Evolutionary conservation across 2,888 invertebrate genomes (phyloP).

Genomic region (Teinopalpus imperialis): DNA sequence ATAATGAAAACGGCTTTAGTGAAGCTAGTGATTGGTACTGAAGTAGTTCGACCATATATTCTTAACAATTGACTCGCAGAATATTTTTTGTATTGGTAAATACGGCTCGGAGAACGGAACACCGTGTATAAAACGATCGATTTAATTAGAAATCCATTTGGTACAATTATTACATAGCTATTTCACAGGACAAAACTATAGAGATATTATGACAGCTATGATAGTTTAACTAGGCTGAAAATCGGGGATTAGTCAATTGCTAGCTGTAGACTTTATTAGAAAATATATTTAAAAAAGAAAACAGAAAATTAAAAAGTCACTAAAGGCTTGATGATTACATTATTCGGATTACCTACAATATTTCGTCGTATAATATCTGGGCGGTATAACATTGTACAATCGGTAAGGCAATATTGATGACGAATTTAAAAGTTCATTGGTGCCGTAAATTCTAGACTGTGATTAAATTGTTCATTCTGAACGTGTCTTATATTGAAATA

Average conservation of each 20-base stretch:
- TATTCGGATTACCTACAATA: conserved; percentile 47
- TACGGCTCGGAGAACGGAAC: conserved; percentile 58
- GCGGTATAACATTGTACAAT: conserved; percentile 49
- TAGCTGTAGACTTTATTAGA: conserved; percentile 75
- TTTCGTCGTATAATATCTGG: conserved; percentile 53
- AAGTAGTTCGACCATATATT: conserved; percentile 65
- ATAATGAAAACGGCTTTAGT: conserved; percentile 67
- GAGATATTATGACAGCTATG: conserved; percentile 61
- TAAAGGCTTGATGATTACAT: conserved; percentile 61
- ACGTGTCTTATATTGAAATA: conserved; percentile 82
- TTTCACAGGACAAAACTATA: conserved; percentile 62
- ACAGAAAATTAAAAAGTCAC: conserved; percentile 60
- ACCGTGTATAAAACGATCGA: conserved; percentile 47
- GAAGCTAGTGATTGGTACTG: conserved; percentile 78
- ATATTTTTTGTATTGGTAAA: conserved; percentile 77
- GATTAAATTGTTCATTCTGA: conserved; percentile 80
- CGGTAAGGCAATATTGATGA: conserved; percentile 57
- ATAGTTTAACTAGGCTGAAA: conserved; percentile 72
- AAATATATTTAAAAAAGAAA: conserved; percentile 44
- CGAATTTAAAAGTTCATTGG: conserved; percentile 80
- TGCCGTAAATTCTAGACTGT: conserved; percentile 82
- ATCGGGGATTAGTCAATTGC: conserved; percentile 78
- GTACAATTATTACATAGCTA: conserved; percentile 69
- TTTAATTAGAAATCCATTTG: conserved; percentile 56
- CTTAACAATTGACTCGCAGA: conserved; percentile 57